Percentiles rank a stretch among this genome's conserved stretches.
phyloP scores from a whole-genome alignment of 1,140 invertebrate genomes.

The Philopotamus ludificatus region DNA sequence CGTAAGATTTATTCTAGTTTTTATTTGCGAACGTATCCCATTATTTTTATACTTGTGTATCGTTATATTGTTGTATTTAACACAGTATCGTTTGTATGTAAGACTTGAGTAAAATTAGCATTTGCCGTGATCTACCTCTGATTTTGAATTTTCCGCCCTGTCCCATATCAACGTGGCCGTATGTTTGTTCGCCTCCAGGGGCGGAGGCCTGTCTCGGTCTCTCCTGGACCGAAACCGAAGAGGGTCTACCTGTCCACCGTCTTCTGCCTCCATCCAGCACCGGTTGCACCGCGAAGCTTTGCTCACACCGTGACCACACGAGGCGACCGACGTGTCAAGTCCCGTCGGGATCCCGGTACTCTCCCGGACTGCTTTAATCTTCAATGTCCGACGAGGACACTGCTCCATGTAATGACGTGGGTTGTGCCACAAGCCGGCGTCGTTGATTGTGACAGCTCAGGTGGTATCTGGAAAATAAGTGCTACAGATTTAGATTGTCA shows the following conservation, averaged over 20 bases:
- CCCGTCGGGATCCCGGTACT: background rate
- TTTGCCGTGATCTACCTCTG: background rate
- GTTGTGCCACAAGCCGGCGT: too few species aligned
- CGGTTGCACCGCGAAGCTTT: background rate
- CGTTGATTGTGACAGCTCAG: too few species aligned
- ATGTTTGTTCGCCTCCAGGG: slow-evolving; percentile 5
- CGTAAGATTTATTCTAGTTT: too few species aligned
- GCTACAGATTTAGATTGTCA: too few species aligned
- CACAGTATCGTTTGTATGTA: too few species aligned
- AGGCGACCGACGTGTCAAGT: slow-evolving; percentile 11
- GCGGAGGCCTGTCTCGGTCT: slow-evolving; percentile 1
- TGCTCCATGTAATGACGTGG: too few species aligned
- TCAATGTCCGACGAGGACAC: too few species aligned
- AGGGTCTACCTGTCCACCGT: slow-evolving; percentile 20
- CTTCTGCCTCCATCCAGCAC: background rate
- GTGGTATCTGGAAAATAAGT: too few species aligned
- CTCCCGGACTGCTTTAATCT: background rate
- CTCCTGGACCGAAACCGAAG: slow-evolving; percentile 14
- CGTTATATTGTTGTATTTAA: too few species aligned
- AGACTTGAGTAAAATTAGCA: too few species aligned
- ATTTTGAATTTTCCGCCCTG: background rate
- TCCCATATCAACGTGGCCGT: background rate
- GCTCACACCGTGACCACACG: slow-evolving; percentile 8
- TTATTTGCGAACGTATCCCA: too few species aligned
- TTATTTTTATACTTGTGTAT: too few species aligned